phyloP scores from a whole-genome alignment of 2,888 invertebrate species.

The Nasonia oneida region DNA sequence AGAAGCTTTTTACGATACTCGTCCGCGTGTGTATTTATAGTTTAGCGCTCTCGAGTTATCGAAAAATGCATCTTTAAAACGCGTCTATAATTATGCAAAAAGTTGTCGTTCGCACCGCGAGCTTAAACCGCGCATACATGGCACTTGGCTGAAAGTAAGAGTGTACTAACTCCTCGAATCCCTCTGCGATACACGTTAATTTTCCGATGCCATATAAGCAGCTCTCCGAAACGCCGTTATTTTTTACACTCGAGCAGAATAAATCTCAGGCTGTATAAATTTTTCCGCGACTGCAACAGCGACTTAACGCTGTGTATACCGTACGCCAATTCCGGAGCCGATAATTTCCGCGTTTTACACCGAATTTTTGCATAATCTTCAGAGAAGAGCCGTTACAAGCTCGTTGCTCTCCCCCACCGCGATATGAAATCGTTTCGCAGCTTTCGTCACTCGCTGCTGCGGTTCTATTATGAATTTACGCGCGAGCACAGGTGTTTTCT shows the following conservation, averaged over 20 bases:
- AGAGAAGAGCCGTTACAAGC: not conserved
- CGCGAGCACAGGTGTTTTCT: slow-evolving; percentile 38
- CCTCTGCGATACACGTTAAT: slow-evolving; percentile 14
- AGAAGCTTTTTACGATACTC: too few species aligned
- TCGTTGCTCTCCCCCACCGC: slow-evolving; percentile 28
- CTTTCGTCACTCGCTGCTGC: slow-evolving; percentile 44
- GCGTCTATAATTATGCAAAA: slow-evolving; percentile 12
- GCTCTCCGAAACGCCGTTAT: not conserved
- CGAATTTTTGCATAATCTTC: not conserved
- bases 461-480: slow-evolving; percentile 15
- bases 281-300: not conserved
- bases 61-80: slow-evolving; percentile 20
- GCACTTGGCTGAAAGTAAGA: slow-evolving; percentile 47
- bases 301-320: not conserved
- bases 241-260: slow-evolving; percentile 26
- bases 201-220: not conserved
- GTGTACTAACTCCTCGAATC: slow-evolving; percentile 31
- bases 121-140: slow-evolving; percentile 28
- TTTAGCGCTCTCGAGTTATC: not conserved
- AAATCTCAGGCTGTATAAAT: slow-evolving; percentile 31
- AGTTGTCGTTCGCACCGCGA: slow-evolving; percentile 18
- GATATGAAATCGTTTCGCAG: slow-evolving; percentile 36
- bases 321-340: not conserved
- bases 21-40: too few species aligned
- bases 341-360: slow-evolving; percentile 3